Base-by-base conservation (phyloP, 92 coral and sea anemone genomes). In the Siderastrea radians region DNA sequence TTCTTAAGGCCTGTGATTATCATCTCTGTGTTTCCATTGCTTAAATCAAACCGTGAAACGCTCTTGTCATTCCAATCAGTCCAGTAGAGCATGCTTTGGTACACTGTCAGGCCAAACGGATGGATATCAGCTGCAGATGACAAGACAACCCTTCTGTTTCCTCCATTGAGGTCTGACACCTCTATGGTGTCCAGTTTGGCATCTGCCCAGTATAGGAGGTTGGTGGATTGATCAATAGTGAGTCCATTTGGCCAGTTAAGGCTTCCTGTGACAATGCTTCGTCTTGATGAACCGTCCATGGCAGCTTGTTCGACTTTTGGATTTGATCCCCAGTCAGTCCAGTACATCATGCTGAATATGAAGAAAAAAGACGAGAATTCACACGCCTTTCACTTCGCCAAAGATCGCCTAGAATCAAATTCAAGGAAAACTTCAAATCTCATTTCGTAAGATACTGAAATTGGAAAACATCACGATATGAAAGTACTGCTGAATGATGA, bases 201-300 rank as follows among this genome's bases (percentile, higher is more conserved):
- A 79, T 93, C 96, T 16, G 84, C 83, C 96, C 96, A 93, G 88
- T 68, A 91, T 55, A 93, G 81, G 17, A 43, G 78, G 71, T 86
- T 87, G 3, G 92, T 48, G 38, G 86, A 49, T 57, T 68, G 86
- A 68, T 93, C 94, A 43, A 90, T 64, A 7, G 77, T 73, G 46
- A 73, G 60, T 73, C 77, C 77, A 73, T 73, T 73, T 71, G 96
- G 96, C 84, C 83, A 72, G 19, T 74, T 61, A 15, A 93, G 87
- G 72, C 63, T 78, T 3, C 59, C 50, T 44, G 92, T 84, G 5
- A 93, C 74, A 19, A 93, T 61, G 17, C 46, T 74, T 63, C 43
- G 72, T 53, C 96, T 85, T 19, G 74, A 68, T 46, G 82, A 62
- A 7, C 96, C 96, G 59, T 89, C 85, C 45, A 93, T 84, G 67